Conservation (phyloP, 2,113 vertebrate genomes). For the Sturnira hondurensis region DNA sequence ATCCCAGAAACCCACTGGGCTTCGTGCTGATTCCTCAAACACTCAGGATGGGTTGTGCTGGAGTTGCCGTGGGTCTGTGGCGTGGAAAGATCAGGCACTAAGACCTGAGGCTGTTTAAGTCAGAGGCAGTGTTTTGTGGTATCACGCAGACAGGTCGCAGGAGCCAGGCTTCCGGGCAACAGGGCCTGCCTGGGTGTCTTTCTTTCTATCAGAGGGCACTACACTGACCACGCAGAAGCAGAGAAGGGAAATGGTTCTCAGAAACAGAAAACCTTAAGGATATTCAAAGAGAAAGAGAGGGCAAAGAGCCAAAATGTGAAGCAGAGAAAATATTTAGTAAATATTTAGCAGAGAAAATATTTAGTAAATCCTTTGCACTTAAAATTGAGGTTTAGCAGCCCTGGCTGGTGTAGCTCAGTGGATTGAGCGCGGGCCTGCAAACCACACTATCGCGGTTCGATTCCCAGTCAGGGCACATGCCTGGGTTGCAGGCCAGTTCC, state of each 20-base stretch:
- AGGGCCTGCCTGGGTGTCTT: background rate
- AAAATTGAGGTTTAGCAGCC: too few species aligned
- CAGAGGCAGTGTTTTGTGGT: background rate
- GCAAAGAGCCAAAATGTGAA: background rate
- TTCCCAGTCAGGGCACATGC: too few species aligned
- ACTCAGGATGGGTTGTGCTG: background rate
- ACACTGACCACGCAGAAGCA: background rate
- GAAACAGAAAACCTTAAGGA: background rate
- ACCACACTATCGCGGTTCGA: too few species aligned
- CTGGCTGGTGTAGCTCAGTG: too few species aligned
- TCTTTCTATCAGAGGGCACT: background rate
- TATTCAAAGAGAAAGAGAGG: background rate
- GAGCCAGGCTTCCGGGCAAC: background rate
- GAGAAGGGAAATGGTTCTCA: background rate
- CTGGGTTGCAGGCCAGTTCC: too few species aligned
- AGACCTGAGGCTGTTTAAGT: background rate
- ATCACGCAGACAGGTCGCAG: fast-evolving
- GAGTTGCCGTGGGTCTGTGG: background rate
- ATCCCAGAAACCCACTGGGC: background rate
- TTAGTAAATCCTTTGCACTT: background rate
- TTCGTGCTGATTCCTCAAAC: background rate
- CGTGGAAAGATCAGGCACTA: background rate
- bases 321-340: too few species aligned
- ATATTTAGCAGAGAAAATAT: too few species aligned
- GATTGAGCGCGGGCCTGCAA: too few species aligned